Evolutionary conservation across 1,140 invertebrate species (phyloP).

Genomic region (Condylostylus longicornis): DNA sequence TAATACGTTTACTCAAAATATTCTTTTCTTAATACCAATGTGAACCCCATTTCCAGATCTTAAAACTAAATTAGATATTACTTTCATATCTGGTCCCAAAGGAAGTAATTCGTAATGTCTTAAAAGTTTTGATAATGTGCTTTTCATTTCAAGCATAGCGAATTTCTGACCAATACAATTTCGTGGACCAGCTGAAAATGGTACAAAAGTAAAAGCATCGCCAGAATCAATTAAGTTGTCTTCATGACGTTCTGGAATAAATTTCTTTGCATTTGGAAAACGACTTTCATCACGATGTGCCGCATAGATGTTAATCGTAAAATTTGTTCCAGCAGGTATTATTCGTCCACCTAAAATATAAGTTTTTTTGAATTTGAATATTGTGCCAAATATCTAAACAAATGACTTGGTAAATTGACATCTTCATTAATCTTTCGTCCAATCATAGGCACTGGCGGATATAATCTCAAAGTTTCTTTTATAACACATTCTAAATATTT

Average conservation of each 20-base stretch:
- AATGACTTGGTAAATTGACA: constrained; percentile 2
- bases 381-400: not conserved
- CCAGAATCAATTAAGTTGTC: constrained; percentile 22
- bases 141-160: constrained; percentile 26
- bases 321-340: constrained; percentile 31
- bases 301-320: constrained; percentile 28
- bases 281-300: constrained; percentile 37
- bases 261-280: constrained; percentile 43
- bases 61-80: constrained; percentile 20
- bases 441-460: constrained; percentile 48
- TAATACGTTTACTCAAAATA: too few species aligned
- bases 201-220: constrained; percentile 38
- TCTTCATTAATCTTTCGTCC: constrained; percentile 32
- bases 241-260: constrained; percentile 46
- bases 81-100: constrained; percentile 13
- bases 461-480: constrained; percentile 42
- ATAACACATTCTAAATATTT: constrained; percentile 45
- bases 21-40: constrained; percentile 15
- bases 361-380: not conserved
- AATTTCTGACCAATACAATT: constrained; percentile 42
- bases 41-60: constrained; percentile 20
- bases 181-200: constrained; percentile 46
- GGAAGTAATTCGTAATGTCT: constrained; percentile 25
- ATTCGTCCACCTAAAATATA: constrained; percentile 16
- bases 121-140: constrained; percentile 27